Evolutionary conservation across 2,797 vertebrate species (phyloP).

Genomic region (Schizopygopsis pylzovi): DNA sequence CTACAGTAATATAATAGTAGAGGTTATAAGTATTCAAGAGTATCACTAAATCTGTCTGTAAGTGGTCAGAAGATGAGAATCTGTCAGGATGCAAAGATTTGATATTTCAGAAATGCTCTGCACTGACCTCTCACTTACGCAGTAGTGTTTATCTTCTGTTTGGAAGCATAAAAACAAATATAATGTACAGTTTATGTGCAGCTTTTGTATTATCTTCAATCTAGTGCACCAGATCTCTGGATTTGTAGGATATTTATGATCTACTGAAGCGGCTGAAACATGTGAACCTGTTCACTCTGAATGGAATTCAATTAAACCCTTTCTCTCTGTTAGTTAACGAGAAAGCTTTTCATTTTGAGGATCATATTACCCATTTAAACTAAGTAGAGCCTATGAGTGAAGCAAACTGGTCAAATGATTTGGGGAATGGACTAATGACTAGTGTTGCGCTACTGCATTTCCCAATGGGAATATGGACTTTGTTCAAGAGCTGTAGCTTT

Average conservation of each 20-base stretch:
- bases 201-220: background rate
- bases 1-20: constrained; percentile 27
- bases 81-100: constrained; percentile 45
- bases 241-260: constrained; percentile 17
- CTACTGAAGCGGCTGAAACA: constrained; percentile 10
- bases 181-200: background rate
- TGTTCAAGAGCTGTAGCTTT: constrained; percentile 34
- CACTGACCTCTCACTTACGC: background rate
- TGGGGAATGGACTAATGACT: constrained; percentile 65
- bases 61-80: constrained; percentile 33
- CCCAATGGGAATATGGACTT: constrained; percentile 34
- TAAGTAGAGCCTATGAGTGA: constrained; percentile 36
- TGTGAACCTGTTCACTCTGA: constrained; percentile 52
- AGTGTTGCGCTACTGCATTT: constrained; percentile 53
- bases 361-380: constrained; percentile 65
- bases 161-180: background rate
- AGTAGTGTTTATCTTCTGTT: background rate
- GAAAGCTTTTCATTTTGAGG: constrained; percentile 65
- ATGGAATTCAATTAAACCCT: constrained; percentile 59
- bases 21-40: constrained; percentile 33
- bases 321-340: constrained; percentile 63
- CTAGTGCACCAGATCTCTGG: background rate
- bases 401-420: constrained; percentile 61
- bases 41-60: constrained; percentile 15
- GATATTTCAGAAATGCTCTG: constrained; percentile 43